Conservation (phyloP, 2,888 invertebrate genomes). For the Drosophila limbata region DNA sequence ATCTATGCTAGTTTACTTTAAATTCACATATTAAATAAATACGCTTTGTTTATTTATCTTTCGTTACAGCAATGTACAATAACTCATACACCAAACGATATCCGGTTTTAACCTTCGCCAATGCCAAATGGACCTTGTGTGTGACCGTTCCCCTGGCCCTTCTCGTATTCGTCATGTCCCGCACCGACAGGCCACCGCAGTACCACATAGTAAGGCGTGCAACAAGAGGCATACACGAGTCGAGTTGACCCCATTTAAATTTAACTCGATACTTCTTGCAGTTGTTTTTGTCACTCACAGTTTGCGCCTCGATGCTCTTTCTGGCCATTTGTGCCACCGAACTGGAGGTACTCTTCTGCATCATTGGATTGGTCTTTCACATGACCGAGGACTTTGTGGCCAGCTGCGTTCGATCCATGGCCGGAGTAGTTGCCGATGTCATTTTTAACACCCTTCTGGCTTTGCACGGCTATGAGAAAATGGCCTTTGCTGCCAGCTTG, state of each 20-base stretch:
- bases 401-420: constrained; percentile 34
- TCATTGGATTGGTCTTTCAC: constrained; percentile 36
- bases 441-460: constrained; percentile 49
- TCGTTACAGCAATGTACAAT: constrained; percentile 26
- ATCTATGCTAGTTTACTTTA: too few species aligned
- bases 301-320: constrained; percentile 34
- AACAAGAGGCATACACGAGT: not conserved
- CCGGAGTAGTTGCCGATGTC: constrained; percentile 38
- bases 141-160: constrained; percentile 50
- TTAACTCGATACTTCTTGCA: constrained; percentile 1
- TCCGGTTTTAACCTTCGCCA: not conserved
- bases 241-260: not conserved
- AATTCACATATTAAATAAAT: too few species aligned
- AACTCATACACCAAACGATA: constrained; percentile 19
- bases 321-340: constrained; percentile 41
- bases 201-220: constrained; percentile 49
- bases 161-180: constrained; percentile 32
- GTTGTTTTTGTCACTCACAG: constrained; percentile 39
- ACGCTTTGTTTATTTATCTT: not conserved
- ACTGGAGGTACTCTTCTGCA: constrained; percentile 46
- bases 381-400: constrained; percentile 48
- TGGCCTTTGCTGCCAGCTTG: constrained; percentile 58
- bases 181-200: constrained; percentile 54
- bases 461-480: constrained; percentile 54
- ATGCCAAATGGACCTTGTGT: constrained; percentile 32